A percentile compares a stretch with the other conserved stretches of the same genome.
phyloP scores from a whole-genome alignment of 2,113 vertebrate species.

The Podilymbus podiceps region DNA sequence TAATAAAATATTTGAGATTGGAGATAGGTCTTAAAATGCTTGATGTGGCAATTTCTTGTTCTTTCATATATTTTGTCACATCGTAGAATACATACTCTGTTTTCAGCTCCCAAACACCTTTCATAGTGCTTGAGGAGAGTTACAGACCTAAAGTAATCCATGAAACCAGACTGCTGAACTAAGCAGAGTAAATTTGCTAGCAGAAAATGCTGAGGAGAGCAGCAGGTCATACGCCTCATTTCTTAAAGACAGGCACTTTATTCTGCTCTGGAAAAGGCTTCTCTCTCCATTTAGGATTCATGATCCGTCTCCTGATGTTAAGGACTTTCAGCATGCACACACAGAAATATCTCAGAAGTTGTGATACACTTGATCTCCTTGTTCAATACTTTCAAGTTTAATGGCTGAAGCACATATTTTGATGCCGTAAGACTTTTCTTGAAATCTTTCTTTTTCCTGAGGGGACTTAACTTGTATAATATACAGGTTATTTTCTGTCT shows the following conservation, averaged over 20 bases:
- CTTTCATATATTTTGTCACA: neutral
- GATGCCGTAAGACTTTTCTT: neutral
- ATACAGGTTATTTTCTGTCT: neutral
- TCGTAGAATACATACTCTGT: neutral
- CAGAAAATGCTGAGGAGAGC: neutral
- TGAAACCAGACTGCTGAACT: neutral
- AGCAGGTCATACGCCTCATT: neutral
- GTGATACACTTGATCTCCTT: neutral
- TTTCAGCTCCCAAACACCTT: neutral
- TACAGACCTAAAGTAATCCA: neutral
- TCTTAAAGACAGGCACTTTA: neutral
- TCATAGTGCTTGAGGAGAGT: neutral
- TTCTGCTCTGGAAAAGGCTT: neutral
- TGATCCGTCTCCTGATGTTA: neutral
- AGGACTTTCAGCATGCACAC: neutral
- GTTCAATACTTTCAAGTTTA: neutral
- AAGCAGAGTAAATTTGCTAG: neutral
- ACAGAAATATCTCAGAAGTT: neutral
- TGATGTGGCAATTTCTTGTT: neutral
- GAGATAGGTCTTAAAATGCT: neutral
- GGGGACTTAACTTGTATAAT: neutral
- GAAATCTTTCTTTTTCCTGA: neutral
- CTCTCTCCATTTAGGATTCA: neutral
- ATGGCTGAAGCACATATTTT: neutral
- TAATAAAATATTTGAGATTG: neutral